Evolutionary conservation across 2,113 vertebrate species (phyloP).

Genomic region (Platichthys flesus): DNA sequence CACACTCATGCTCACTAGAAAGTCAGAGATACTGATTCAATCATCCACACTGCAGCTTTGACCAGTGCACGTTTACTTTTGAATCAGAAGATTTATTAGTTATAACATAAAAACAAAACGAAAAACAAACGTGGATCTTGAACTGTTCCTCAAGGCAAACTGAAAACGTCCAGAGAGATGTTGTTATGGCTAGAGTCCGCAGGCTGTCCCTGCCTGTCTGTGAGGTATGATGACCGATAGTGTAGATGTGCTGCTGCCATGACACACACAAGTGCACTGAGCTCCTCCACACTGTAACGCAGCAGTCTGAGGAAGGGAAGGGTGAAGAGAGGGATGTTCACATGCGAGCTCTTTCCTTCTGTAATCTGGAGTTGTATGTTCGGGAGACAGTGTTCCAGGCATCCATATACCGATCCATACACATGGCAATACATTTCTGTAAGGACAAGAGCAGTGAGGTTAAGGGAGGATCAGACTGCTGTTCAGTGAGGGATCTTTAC

Average conservation of each 20-base stretch:
- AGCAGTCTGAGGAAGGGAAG: slow-evolving; percentile 2
- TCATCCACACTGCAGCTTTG: background rate
- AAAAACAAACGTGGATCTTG: slow-evolving; percentile 18
- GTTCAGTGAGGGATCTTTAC: background rate
- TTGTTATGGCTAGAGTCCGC: slow-evolving; percentile 51
- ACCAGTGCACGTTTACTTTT: slow-evolving; percentile 7
- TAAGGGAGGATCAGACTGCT: background rate
- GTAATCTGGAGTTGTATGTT: slow-evolving; percentile 94
- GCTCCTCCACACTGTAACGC: slow-evolving; percentile 12
- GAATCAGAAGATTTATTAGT: slow-evolving; percentile 4
- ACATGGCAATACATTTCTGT: slow-evolving; percentile 99
- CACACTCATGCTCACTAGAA: background rate
- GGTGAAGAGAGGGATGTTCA: slow-evolving; percentile 68
- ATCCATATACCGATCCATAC: slow-evolving; percentile 99
- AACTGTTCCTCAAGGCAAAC: slow-evolving; percentile 36
- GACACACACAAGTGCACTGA: slow-evolving; percentile 19
- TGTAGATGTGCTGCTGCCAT: slow-evolving; percentile 4
- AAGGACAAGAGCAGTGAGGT: background rate
- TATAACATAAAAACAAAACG: slow-evolving; percentile 30
- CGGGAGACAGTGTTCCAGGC: slow-evolving; percentile 96
- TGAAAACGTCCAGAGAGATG: slow-evolving; percentile 50
- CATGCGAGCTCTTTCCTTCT: slow-evolving; percentile 94
- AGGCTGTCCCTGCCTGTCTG: slow-evolving; percentile 46
- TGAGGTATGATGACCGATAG: slow-evolving; percentile 33
- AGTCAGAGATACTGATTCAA: background rate